Percentiles rank a stretch among this genome's conserved stretches.
Conservation (phyloP, 1,140 invertebrate species). For the Hyles vespertilio region DNA sequence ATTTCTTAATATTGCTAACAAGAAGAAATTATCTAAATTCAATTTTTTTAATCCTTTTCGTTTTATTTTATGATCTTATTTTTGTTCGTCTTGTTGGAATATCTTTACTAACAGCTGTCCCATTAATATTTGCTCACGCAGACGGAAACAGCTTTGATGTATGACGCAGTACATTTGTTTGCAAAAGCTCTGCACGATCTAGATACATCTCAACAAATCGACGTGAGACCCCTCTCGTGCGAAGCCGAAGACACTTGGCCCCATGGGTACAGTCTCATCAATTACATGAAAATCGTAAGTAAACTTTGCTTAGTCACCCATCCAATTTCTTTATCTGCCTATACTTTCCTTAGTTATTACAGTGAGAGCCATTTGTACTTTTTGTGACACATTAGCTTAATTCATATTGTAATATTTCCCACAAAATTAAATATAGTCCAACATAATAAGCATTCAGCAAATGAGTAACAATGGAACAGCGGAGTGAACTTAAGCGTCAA, state of each 20-base stretch:
- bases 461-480: constrained; percentile 4
- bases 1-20: too few species aligned
- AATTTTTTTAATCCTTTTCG: too few species aligned
- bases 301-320: constrained; percentile 10
- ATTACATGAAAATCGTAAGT: constrained; percentile 98
- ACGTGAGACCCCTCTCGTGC: constrained; percentile 91
- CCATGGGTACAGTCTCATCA: constrained; percentile 95
- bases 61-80: too few species aligned
- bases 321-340: neutral
- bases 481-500: constrained; percentile 19
- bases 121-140: constrained; percentile 54
- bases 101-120: too few species aligned
- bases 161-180: constrained; percentile 96
- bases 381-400: neutral
- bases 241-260: constrained; percentile 94
- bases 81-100: too few species aligned
- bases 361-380: too few species aligned
- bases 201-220: constrained; percentile 92
- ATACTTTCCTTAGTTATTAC: too few species aligned
- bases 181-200: constrained; percentile 94
- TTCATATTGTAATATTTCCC: neutral
- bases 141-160: constrained; percentile 97
- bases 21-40: too few species aligned
- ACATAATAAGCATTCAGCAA: neutral
- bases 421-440: neutral